phyloP scores from a whole-genome alignment of 1,140 invertebrate species.

The Drosophila parvula region DNA sequence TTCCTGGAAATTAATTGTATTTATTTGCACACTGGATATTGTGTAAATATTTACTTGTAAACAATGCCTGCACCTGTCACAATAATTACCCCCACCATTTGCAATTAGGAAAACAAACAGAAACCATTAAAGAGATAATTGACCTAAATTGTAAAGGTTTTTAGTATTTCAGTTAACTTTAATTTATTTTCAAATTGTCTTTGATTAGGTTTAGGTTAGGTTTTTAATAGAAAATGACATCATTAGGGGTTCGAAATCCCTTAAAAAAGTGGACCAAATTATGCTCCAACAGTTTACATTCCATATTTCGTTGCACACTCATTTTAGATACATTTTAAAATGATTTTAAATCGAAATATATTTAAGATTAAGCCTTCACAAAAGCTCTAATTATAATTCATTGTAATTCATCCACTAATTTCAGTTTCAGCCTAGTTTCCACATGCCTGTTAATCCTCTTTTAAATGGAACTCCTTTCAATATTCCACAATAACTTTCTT shows the following conservation, averaged over 20 bases:
- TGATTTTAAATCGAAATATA: too few relatives aligned
- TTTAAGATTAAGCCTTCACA: background rate
- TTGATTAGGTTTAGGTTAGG: background rate
- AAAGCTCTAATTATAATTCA: background rate
- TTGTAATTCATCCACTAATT: constrained; percentile 2
- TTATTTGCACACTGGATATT: background rate
- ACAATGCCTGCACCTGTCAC: background rate
- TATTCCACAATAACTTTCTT: background rate
- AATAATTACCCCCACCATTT: constrained; percentile 7
- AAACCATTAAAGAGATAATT: constrained; percentile 27
- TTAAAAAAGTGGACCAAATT: too few relatives aligned
- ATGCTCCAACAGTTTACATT: too few relatives aligned
- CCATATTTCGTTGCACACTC: too few relatives aligned
- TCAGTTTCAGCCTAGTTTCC: background rate
- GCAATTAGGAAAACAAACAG: constrained; percentile 6
- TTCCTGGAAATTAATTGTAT: background rate
- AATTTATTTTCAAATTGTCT: background rate
- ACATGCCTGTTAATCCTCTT: background rate
- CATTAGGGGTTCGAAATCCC: too few relatives aligned
- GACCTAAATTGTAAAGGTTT: constrained; percentile 6
- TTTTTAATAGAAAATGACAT: too few relatives aligned
- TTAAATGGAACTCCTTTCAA: background rate
- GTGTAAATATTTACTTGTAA: constrained; percentile 18
- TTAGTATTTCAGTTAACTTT: background rate
- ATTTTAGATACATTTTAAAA: too few relatives aligned